These are phyloP conservation scores for Mesitornis unicolor DNA, from an alignment of 2,113 vertebrate species.

Conservation along the genomic window DNA sequence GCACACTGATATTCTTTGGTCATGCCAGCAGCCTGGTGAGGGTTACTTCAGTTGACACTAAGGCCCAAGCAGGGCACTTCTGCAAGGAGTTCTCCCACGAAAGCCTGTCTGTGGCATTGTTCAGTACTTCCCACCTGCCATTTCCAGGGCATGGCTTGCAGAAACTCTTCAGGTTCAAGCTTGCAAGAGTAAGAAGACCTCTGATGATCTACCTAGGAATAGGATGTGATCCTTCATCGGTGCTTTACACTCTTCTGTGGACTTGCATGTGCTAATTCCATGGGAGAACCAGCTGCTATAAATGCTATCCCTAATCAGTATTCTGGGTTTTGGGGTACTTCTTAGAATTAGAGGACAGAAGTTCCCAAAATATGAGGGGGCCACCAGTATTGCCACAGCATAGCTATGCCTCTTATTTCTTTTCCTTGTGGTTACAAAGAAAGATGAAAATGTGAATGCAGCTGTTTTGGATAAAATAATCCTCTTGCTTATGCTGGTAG, in stretches of 20 bases:
- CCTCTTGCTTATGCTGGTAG: neutral
- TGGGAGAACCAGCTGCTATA: neutral
- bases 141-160: neutral
- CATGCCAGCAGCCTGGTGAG: fast-evolving
- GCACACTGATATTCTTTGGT: fast-evolving
- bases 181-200: neutral
- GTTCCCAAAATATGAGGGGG: fast-evolving
- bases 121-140: fast-evolving
- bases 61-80: neutral
- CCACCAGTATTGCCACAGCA: neutral
- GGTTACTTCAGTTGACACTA: neutral
- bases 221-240: neutral
- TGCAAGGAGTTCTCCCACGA: fast-evolving
- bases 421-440: neutral
- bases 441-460: neutral
- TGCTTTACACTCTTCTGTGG: neutral
- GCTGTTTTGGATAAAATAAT: neutral
- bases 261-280: neutral
- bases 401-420: neutral
- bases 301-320: neutral
- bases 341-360: neutral
- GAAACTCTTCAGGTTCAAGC: neutral
- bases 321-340: neutral
- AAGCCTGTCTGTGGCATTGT: fast-evolving
- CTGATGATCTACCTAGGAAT: neutral